Conservation (phyloP, 2,797 vertebrate species). For the Ptychobarbus kaznakovi region DNA sequence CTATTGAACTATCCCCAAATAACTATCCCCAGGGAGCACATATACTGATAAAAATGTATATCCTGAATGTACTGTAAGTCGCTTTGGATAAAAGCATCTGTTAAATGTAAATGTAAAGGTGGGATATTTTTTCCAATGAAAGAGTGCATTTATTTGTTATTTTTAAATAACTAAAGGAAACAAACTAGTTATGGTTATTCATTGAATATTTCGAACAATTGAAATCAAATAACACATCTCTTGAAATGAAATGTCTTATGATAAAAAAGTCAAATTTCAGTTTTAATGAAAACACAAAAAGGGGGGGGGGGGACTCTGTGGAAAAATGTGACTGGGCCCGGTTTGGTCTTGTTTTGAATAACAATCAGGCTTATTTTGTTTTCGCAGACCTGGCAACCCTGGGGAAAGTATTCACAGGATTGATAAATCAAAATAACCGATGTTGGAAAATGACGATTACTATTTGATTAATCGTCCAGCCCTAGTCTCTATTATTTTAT, state of each 20-base stretch:
- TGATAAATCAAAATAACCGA: neutral
- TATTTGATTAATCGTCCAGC: neutral
- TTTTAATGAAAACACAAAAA: neutral
- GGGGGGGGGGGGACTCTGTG: neutral
- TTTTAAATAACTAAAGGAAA: neutral
- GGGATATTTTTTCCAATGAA: neutral
- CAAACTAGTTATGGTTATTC: neutral
- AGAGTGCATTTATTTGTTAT: neutral
- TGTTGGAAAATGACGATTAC: neutral
- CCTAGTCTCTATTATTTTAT: neutral
- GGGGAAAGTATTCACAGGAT: neutral
- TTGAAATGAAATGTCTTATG: neutral
- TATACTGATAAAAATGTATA: too few relatives aligned
- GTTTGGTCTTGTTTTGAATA: neutral
- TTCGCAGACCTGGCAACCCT: neutral
- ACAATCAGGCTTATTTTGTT: neutral
- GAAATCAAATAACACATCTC: neutral
- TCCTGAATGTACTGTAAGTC: too few relatives aligned
- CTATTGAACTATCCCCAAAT: too few relatives aligned
- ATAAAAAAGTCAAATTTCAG: neutral
- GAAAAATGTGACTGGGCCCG: neutral
- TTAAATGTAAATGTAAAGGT: neutral
- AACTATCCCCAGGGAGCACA: too few relatives aligned
- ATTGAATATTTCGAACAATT: neutral
- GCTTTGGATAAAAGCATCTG: too few relatives aligned